Evolutionary conservation across 2,113 vertebrate genomes (phyloP), one percentile per base, ranked within the genome.

Genomic region (Natator depressus): DNA sequence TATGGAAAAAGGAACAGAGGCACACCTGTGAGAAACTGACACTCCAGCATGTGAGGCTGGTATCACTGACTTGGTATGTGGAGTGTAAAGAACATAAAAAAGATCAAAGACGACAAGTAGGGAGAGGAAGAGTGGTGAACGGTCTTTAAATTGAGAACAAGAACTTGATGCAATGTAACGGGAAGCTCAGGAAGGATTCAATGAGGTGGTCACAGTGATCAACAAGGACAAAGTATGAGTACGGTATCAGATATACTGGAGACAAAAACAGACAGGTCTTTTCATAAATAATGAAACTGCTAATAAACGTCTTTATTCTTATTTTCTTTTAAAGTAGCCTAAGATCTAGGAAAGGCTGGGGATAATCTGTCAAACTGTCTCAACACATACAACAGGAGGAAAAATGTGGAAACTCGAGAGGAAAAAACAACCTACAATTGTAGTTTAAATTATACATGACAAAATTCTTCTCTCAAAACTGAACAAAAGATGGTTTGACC

Each of bases 61-160:
- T n/a, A 69, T 6, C 22, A 86, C 51, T 62, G 78, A 65, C 38
- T 47, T 3, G 8, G 75, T 42, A 6, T 42, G 10, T 42, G 27
- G 27, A 5, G 25, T 6, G 35, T 1, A 29, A 1, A 38, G 8
- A 57, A 8, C 9, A 5, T 0, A 31, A 62, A 35, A 57, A 72
- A 82, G 69, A 49, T 29, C 27, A 59, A 3, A 0, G 16, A 2
- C 2, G 11, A 1, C 1, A 22, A 62, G 4, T 8, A 5, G 0
- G 22, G 49, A 5, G 10, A 46, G 2, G 27, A 31, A 27, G n/a
- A 79, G 46, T 10, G 24, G 12, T 13, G 90, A 88, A 94, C 53
- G 19, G 83, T 9, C 27, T 53, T 5, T 9, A 47, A 6, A 1
- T 4, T 31, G 59, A 62, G 59, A 31, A 62, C 29, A 62, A 62